These are phyloP conservation scores for Lottia gigantea DNA, from an alignment of 2,888 invertebrate genomes.

Conservation along the genomic window DNA sequence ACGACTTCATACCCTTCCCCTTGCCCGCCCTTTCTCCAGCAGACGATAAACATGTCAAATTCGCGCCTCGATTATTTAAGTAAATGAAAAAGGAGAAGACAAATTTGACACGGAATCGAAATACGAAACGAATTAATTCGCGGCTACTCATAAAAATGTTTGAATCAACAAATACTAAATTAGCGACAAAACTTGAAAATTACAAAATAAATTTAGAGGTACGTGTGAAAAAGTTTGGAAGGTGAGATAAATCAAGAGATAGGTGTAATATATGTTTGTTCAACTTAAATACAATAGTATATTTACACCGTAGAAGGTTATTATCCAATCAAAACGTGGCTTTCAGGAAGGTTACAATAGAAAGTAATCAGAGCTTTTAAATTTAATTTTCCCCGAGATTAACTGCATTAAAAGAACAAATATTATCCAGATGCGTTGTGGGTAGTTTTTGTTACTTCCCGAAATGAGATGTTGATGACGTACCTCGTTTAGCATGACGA, in stretches of 20 bases:
- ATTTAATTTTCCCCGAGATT: too few species aligned
- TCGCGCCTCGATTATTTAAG: conserved; percentile 6
- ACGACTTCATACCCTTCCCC: neutral
- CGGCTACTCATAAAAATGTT: neutral
- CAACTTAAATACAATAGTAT: neutral
- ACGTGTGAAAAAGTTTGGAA: neutral
- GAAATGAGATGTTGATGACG: neutral
- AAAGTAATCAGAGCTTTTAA: too few species aligned
- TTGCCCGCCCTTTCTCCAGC: neutral
- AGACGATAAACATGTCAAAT: conserved; percentile 8
- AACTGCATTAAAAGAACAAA: too few species aligned
- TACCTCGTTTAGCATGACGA: conserved; percentile 22
- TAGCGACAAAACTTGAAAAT: conserved; percentile 9
- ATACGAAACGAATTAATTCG: conserved; percentile 10
- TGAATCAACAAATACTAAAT: conserved; percentile 2
- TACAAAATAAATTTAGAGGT: neutral
- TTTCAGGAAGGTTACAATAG: too few species aligned
- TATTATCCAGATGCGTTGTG: too few species aligned
- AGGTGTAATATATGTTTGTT: conserved; percentile 4
- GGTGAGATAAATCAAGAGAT: neutral
- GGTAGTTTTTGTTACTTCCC: too few species aligned
- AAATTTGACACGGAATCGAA: neutral
- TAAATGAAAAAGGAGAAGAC: conserved; percentile 6
- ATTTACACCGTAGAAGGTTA: too few species aligned
- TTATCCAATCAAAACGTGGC: too few species aligned